Evolutionary conservation across 2,797 vertebrate genomes (phyloP), one percentile per base, ranked within the genome.

Genomic region (Tauraco hartlaubi): DNA sequence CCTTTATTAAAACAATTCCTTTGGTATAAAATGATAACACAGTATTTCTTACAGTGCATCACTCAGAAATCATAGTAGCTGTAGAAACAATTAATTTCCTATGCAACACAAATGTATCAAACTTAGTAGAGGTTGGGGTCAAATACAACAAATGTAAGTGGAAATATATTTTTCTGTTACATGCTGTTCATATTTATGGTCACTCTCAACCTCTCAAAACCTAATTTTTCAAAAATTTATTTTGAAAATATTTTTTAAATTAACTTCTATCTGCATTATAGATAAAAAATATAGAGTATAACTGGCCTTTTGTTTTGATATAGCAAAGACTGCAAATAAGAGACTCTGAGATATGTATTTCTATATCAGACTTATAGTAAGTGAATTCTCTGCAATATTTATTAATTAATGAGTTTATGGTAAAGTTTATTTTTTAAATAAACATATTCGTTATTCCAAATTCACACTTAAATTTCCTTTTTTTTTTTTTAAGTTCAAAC

Each of bases 81-180:
- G 19, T 54, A 84, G 61, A 83, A 88, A 74, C 5, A 73, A 49
- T 1, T 2, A 17, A 29, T 54, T 69, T 90, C 80, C 23, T 43
- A 11, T 54, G 22, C 62, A 41, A 48, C 4, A 37, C 16, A 63
- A 61, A 13, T 33, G 3, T 55, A 55, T 33, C 29, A 67, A 84
- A 41, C 6, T n/a, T 5, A n/a, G 11, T 1, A 1, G 8, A 79
- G 5, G 7, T 12, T 74, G 14, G 11, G 6, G 4, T 56, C 43
- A 82, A 89, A 35, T 14, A 54, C 10, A 62, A 17, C 17, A 58
- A 43, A 0, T 44, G 1, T 51, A 74, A 20, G 7, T 29, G 23
- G 17, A 85, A 75, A 44, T 29, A 19, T 5, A 11, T n/a, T 74
- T 81, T 75, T 68, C 28, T 44, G 3, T 54, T 59, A 56, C 5